phyloP scores from a whole-genome alignment of 2,113 vertebrate genomes.

The Eretmochelys imbricata region DNA sequence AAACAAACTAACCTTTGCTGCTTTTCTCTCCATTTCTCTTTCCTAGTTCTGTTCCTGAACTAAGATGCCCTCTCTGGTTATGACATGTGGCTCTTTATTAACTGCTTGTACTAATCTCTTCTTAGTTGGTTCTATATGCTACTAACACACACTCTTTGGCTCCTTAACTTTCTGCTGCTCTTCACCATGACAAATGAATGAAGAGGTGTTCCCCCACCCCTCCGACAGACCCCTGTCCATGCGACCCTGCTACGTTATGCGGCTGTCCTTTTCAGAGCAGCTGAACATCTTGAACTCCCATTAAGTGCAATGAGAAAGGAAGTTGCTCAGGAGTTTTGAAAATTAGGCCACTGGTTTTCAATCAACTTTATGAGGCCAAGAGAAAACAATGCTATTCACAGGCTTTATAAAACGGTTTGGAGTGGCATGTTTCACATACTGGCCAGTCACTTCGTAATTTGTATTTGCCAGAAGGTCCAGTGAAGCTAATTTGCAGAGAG shows the following conservation, averaged over 20 bases:
- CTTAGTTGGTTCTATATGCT: slow-evolving; percentile 33
- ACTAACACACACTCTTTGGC: slow-evolving; percentile 58
- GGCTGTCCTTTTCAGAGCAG: neutral
- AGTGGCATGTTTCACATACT: neutral
- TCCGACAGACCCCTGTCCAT: neutral
- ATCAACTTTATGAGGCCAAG: neutral
- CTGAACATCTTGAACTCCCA: neutral
- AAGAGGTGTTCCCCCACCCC: neutral
- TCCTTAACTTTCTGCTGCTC: slow-evolving; percentile 3
- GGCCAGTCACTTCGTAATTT: fast-evolving
- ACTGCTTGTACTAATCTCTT: slow-evolving; percentile 59
- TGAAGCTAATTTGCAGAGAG: neutral
- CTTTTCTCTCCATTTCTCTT: slow-evolving; percentile 72
- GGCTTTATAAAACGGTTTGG: fast-evolving
- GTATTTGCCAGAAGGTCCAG: neutral
- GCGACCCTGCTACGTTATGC: neutral
- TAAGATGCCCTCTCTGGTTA: neutral
- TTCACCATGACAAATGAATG: slow-evolving; percentile 30
- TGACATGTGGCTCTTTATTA: slow-evolving; percentile 68
- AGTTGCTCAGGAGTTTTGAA: neutral
- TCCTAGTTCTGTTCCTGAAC: slow-evolving; percentile 37
- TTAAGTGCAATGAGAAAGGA: neutral
- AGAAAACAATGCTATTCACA: neutral
- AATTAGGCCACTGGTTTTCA: neutral
- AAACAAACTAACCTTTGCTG: slow-evolving; percentile 75